Conservation (phyloP, 2,888 invertebrate species). For the Aleiodes alternator region DNA sequence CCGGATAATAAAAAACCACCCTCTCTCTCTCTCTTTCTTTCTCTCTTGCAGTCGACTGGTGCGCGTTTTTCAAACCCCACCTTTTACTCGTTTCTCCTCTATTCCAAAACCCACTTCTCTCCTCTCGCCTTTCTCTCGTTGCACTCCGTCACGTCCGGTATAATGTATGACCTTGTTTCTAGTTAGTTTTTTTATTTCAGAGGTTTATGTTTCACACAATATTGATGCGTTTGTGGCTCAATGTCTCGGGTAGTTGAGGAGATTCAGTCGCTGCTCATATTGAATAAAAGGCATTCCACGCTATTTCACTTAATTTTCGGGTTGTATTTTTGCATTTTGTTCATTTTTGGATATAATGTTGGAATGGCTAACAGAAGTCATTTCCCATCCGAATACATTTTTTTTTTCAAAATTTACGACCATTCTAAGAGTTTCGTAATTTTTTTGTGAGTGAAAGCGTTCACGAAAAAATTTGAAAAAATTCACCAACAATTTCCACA, state of each 20-base stretch:
- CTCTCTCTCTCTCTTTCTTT: conserved; percentile 29
- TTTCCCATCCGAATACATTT: too few relatives aligned
- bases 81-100: background rate
- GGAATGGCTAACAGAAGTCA: background rate
- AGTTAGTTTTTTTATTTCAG: conserved; percentile 37
- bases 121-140: background rate
- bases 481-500: too few relatives aligned
- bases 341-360: background rate
- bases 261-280: too few relatives aligned
- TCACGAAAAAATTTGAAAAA: too few relatives aligned
- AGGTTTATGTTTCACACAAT: conserved; percentile 13
- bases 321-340: too few relatives aligned
- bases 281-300: too few relatives aligned
- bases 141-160: conserved; percentile 32
- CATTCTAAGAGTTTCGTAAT: too few relatives aligned
- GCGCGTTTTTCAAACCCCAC: conserved; percentile 39
- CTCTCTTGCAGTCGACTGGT: conserved; percentile 3
- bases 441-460: too few relatives aligned
- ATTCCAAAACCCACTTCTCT: background rate
- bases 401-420: too few relatives aligned
- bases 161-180: conserved; percentile 50
- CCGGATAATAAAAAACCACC: conserved; percentile 73
- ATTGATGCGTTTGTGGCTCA: conserved; percentile 28
- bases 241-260: conserved; percentile 36
- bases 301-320: too few relatives aligned